Evolutionary conservation across 2,797 vertebrate species (phyloP).

Genomic region (Scomberomorus guttatus): DNA sequence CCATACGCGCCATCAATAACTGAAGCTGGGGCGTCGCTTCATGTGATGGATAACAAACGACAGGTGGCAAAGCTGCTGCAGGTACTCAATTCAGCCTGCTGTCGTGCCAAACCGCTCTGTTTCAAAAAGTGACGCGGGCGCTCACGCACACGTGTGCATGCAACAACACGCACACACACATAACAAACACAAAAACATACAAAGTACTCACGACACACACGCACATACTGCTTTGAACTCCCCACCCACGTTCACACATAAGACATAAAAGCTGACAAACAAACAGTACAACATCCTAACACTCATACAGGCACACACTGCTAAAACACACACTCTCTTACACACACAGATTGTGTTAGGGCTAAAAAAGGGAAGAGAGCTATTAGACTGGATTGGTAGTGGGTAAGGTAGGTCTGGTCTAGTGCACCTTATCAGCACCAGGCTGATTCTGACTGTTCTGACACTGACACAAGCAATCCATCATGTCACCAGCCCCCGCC

Average conservation of each 20-base stretch:
- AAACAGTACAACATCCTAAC: constrained; percentile 1
- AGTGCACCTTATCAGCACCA: constrained; percentile 85
- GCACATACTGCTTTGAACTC: not conserved
- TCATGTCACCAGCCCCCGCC: constrained; percentile 88
- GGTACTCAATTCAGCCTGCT: constrained; percentile 60
- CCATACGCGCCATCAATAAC: constrained; percentile 79
- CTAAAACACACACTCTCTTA: not conserved
- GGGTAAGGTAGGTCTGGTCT: constrained; percentile 72
- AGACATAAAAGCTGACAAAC: not conserved
- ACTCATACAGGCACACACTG: not conserved
- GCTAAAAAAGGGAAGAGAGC: constrained; percentile 39
- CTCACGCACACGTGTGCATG: not conserved
- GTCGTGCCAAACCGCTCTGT: constrained; percentile 33
- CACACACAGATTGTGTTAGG: constrained; percentile 19
- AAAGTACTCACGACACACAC: not conserved
- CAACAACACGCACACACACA: constrained; percentile 1
- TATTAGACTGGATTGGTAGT: constrained; percentile 67
- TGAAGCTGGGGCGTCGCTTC: constrained; percentile 50
- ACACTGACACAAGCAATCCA: constrained; percentile 90
- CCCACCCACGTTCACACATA: not conserved
- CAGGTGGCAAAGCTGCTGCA: constrained; percentile 67
- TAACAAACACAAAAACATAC: not conserved
- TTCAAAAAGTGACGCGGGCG: constrained; percentile 40
- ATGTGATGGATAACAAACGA: constrained; percentile 77
- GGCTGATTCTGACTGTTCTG: constrained; percentile 88